A percentile compares a stretch with the other conserved stretches of the same genome.
Evolutionary conservation across 1,140 invertebrate species (phyloP).

Genomic region (Lanistes nyassanus): DNA sequence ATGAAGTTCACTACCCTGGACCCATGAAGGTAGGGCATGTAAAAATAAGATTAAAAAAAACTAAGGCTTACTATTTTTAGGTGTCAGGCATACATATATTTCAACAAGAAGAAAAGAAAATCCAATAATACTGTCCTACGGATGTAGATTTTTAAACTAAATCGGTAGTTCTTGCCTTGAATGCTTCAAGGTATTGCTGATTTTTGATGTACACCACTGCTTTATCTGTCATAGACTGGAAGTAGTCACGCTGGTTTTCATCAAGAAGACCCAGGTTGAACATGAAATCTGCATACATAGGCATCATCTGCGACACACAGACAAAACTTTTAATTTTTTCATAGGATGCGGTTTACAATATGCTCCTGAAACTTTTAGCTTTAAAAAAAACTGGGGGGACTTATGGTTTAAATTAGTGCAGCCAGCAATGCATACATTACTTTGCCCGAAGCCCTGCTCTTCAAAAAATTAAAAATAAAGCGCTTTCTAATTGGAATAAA

Average conservation of each 20-base stretch:
- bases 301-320: conserved; percentile 71
- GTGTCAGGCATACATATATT: not conserved
- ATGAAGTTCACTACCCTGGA: too few relatives aligned
- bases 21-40: too few relatives aligned
- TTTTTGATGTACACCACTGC: conserved; percentile 72
- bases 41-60: not conserved
- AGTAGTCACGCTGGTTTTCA: conserved; percentile 69
- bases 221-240: conserved; percentile 73
- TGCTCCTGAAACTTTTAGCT: too few relatives aligned
- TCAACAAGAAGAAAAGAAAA: conserved; percentile 7
- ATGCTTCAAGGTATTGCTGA: conserved; percentile 70
- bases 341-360: too few relatives aligned
- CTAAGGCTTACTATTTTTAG: too few relatives aligned
- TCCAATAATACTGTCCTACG: not conserved
- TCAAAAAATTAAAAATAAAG: too few relatives aligned
- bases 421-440: too few relatives aligned
- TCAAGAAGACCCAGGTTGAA: conserved; percentile 85
- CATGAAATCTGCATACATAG: conserved; percentile 81
- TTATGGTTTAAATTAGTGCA: too few relatives aligned
- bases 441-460: too few relatives aligned
- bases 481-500: too few relatives aligned
- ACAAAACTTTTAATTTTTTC: too few relatives aligned
- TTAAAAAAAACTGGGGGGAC: too few relatives aligned
- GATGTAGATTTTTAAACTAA: not conserved
- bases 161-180: conserved; percentile 37